Conservation (phyloP, 2,888 invertebrate genomes). For the Polyommatus iphigenia region DNA sequence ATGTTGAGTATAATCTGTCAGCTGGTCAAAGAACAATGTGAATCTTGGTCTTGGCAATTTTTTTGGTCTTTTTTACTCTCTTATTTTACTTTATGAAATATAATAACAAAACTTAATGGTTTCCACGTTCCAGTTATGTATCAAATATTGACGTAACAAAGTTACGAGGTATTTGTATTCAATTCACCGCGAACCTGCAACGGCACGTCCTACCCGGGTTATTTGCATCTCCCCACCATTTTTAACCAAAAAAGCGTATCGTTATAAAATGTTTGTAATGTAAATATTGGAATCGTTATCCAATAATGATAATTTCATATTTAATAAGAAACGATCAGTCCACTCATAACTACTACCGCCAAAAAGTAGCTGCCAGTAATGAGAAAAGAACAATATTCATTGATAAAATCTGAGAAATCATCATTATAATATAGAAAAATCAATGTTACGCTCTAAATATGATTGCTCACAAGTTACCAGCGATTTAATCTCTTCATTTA, state of each 20-base stretch:
- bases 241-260: constrained; percentile 60
- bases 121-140: background rate
- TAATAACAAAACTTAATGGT: background rate
- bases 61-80: too few relatives aligned
- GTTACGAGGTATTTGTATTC: constrained; percentile 56
- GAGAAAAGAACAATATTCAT: background rate
- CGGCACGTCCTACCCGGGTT: constrained; percentile 61
- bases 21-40: too few relatives aligned
- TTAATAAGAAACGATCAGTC: too few relatives aligned
- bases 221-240: constrained; percentile 70
- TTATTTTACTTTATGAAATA: too few relatives aligned
- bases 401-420: background rate
- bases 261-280: constrained; percentile 43
- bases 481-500: too few relatives aligned
- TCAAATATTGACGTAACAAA: constrained; percentile 13
- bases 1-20: too few relatives aligned
- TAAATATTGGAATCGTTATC: background rate
- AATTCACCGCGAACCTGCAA: constrained; percentile 58
- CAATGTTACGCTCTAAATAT: too few relatives aligned
- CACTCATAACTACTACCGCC: background rate
- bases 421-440: too few relatives aligned
- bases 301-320: background rate
- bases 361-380: background rate
- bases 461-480: too few relatives aligned
- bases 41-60: too few relatives aligned